Evolutionary conservation across 2,888 invertebrate species (phyloP), one percentile per base, ranked within the genome.

Genomic region (Sceliomorpha sp.): DNA sequence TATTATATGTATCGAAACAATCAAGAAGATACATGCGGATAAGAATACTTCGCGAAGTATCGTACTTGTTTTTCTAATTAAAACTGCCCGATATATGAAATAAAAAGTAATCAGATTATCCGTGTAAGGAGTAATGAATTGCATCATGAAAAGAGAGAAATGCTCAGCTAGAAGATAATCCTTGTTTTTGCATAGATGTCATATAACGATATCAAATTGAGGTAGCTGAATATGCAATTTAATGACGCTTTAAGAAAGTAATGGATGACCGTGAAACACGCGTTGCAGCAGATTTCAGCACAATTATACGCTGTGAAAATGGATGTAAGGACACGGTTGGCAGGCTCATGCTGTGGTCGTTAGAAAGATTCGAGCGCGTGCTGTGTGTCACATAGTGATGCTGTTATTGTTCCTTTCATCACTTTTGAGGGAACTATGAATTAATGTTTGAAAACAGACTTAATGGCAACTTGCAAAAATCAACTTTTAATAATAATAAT

Each of bases 211-310:
- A 51, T 24, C 50, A 44, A 60, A 60, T 14, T 51, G 32, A 50
- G 42, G 37, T 51, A 50, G 24, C 14, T 26, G 10, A 40, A 12
- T 20, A 34, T 2, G 40, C 29, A 26, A 36, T 32, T 56, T 31
- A 47, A 47, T 53, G 42, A 50, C 27, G 24, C 29, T 64, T 50
- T 50, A 56, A 55, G 50, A 60, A 50, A 60, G 50, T 32, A 50
- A 56, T 39, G 31, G 31, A 60, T 36, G 55, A 50, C 67, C 67
- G 59, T 67, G 67, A 67, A 67, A 37, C 59, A 60, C 55, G 48
- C 42, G 55, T 51, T 40, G 10, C 45, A 8, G 59, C 8, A 48
- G 42, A 60, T 67, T 68, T 7, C 55, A 55, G 15, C 50, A 50
- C 50, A 60, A 68, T 68, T 60, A 60, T 56, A 15, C 55, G 44